Evolutionary conservation across 2,797 vertebrate genomes (phyloP).

Genomic region (Dendrocincla tyrannina): DNA sequence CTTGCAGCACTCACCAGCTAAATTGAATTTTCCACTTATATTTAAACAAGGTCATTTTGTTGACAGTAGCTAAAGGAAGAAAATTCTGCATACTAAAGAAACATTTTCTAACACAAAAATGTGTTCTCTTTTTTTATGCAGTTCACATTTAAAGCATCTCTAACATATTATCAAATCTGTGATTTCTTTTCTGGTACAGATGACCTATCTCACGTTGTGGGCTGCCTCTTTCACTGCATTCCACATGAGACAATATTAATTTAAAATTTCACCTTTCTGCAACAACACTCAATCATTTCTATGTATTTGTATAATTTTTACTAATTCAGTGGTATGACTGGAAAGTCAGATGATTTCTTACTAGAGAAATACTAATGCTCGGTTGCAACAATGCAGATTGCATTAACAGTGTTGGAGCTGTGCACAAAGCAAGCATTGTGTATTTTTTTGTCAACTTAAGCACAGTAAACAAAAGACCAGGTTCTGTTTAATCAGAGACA

Average conservation of each 20-base stretch:
- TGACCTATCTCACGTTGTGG: not conserved
- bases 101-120: not conserved
- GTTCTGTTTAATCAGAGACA: not conserved
- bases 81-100: not conserved
- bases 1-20: not conserved
- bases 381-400: not conserved
- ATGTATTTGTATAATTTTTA: not conserved
- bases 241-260: not conserved
- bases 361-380: not conserved
- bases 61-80: not conserved
- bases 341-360: not conserved
- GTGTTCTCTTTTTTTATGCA: not conserved
- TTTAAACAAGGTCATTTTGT: not conserved
- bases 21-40: not conserved
- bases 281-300: not conserved
- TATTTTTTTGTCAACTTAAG: not conserved
- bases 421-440: not conserved
- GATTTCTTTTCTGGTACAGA: not conserved
- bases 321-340: not conserved
- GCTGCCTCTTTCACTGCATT: not conserved
- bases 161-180: not conserved
- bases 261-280: not conserved
- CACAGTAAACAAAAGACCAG: not conserved
- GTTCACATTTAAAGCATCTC: not conserved
- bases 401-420: not conserved